Conservation (phyloP, 2,797 vertebrate genomes). For the Glyptemys insculpta region DNA sequence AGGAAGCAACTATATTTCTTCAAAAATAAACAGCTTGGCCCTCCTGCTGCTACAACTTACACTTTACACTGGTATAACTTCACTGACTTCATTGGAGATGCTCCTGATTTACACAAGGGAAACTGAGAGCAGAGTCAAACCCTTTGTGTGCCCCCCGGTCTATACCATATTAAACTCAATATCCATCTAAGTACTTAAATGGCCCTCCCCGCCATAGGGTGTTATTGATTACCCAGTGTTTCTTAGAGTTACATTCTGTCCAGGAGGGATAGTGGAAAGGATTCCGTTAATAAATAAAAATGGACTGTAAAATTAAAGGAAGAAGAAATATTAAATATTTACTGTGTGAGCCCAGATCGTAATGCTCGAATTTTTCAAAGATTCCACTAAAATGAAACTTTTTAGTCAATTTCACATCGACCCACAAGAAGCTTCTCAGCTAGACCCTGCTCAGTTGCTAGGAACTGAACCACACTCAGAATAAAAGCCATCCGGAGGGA, state of each 20-base stretch:
- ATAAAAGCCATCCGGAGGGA: background rate
- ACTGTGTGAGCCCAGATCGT: background rate
- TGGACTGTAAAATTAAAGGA: background rate
- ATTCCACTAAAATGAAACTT: background rate
- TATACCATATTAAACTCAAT: no score
- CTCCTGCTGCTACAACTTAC: background rate
- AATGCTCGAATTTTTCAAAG: background rate
- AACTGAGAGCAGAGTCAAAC: background rate
- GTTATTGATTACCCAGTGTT: background rate
- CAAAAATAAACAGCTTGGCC: background rate
- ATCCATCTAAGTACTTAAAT: background rate
- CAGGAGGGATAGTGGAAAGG: background rate
- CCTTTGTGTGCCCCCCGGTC: background rate
- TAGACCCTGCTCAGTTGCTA: background rate
- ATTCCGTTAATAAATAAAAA: slow-evolving; percentile 7
- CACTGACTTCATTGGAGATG: background rate
- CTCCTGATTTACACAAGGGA: no score
- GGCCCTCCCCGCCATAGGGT: background rate
- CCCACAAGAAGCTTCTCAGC: background rate
- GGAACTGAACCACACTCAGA: background rate
- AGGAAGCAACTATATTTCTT: background rate
- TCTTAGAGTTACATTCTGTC: background rate
- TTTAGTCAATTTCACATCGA: background rate
- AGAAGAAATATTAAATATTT: slow-evolving; percentile 12
- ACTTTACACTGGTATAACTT: fast-evolving